These are phyloP conservation scores for Columba livia DNA, from an alignment of 2,113 vertebrate species.

Conservation along the genomic window DNA sequence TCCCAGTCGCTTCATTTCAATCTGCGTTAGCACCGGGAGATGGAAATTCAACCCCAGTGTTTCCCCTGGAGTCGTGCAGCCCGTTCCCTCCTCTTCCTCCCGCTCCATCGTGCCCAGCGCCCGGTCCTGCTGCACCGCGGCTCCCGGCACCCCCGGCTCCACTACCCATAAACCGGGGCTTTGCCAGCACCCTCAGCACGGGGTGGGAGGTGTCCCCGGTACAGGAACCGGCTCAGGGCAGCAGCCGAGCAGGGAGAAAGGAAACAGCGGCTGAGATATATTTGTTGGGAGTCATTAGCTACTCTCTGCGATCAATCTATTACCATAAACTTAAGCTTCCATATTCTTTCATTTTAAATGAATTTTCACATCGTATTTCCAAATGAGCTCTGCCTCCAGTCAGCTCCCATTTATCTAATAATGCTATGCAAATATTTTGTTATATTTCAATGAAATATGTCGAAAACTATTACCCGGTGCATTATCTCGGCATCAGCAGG, in stretches of 20 bases:
- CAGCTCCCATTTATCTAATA: slow-evolving; percentile 82
- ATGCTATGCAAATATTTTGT: slow-evolving; percentile 81
- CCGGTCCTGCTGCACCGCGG: fast-evolving
- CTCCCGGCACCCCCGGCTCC: no score
- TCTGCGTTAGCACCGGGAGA: neutral
- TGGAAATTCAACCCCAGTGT: neutral
- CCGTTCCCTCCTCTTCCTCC: neutral
- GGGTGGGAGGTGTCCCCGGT: neutral
- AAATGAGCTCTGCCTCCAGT: slow-evolving; percentile 78
- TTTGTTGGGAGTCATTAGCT: slow-evolving; percentile 73
- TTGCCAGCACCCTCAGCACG: slow-evolving; percentile 10
- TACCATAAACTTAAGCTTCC: slow-evolving; percentile 77
- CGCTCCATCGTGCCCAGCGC: fast-evolving
- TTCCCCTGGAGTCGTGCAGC: neutral
- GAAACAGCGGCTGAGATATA: slow-evolving; percentile 25
- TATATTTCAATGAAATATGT: slow-evolving; percentile 79
- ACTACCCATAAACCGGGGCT: neutral
- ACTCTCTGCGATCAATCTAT: slow-evolving; percentile 71
- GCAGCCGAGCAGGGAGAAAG: neutral
- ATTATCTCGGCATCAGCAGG: slow-evolving; percentile 45
- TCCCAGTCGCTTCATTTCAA: neutral
- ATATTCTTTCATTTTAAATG: slow-evolving; percentile 78
- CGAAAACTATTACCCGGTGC: slow-evolving; percentile 69
- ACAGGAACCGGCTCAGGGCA: neutral
- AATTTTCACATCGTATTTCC: slow-evolving; percentile 78